Evolutionary conservation across 2,113 vertebrate genomes (phyloP), one percentile per base, ranked within the genome.

Genomic region (Chitala chitala): DNA sequence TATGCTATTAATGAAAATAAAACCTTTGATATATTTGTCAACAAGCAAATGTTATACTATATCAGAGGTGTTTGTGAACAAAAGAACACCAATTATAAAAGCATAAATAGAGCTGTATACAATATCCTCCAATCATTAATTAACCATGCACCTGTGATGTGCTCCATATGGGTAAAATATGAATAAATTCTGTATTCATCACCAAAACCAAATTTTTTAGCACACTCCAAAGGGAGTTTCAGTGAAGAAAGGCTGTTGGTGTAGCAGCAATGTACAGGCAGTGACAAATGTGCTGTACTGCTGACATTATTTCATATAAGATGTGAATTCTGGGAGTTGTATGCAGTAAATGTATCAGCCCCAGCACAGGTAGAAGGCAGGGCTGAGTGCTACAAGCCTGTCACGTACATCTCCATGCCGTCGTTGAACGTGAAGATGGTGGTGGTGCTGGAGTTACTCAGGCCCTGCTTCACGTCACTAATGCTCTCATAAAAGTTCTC

Each of bases 361-460:
- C 53, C 10, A 2, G 33, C n/a, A 44, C 50, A 36, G 61, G 13
- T 3, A 22, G 40, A 2, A 12, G 26, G 46, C 20, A 17, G 29
- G 31, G 29, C 44, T 4, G 31, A 55, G 20, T 33, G 40, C 83
- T 90, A 91, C 82, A 91, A 84, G 71, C 91, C 90, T 1, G 90
- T 92, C 80, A 91, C 89, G 10, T 92, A 91, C 91, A 92, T 92
- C 83, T 92, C 90, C 87, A 91, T 90, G 69, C 91, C 90, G n/a
- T 91, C 90, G 54, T 92, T 91, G 76, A 92, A 91, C 51, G 88
- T 91, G 80, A 92, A 91, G 79, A 92, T 89, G 81, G 90, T 91
- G 73, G 90, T 92, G 80, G 88, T 91, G 82, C 88, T 85, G 63
- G 88, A 82, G 78, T 78, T 81, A 76, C 73, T 86, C 65, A 42